Evolutionary conservation across 2,888 invertebrate genomes (phyloP).

Genomic region (Scaptodrosophila latifasciaeformis): DNA sequence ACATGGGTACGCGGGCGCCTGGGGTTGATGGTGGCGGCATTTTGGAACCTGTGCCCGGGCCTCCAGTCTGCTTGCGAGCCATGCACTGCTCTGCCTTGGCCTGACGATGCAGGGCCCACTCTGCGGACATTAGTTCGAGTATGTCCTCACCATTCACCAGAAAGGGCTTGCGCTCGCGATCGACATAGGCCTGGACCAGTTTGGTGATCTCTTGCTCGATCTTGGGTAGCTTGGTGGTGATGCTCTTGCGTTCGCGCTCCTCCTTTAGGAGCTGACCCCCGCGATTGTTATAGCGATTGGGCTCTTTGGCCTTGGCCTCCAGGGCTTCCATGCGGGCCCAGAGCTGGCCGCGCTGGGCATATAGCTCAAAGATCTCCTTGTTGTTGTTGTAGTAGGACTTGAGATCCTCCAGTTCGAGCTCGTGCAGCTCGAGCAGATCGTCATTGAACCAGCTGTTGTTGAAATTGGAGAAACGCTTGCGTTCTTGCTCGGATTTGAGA

Average conservation of each 20-base stretch:
- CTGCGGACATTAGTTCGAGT: slow-evolving; percentile 78
- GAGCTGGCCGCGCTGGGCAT: slow-evolving; percentile 81
- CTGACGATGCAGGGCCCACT: slow-evolving; percentile 78
- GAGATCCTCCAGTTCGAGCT: slow-evolving; percentile 84
- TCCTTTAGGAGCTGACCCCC: slow-evolving; percentile 90
- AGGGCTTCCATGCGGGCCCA: slow-evolving; percentile 86
- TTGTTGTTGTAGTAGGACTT: slow-evolving; percentile 80
- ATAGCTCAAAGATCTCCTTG: slow-evolving; percentile 80
- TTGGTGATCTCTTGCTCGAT: slow-evolving; percentile 81
- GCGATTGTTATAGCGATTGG: slow-evolving; percentile 88
- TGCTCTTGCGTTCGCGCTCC: slow-evolving; percentile 89
- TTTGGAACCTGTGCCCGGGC: slow-evolving; percentile 23
- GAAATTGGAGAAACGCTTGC: slow-evolving; percentile 80
- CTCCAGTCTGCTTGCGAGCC: slow-evolving; percentile 71
- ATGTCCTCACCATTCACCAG: slow-evolving; percentile 80
- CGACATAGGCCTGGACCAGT: slow-evolving; percentile 77
- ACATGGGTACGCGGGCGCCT: slow-evolving; percentile 60
- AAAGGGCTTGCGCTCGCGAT: slow-evolving; percentile 77
- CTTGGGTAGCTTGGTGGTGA: slow-evolving; percentile 83
- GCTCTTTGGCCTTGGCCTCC: slow-evolving; percentile 85
- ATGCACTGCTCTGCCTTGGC: slow-evolving; percentile 74
- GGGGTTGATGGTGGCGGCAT: slow-evolving; percentile 35
- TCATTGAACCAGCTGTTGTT: slow-evolving; percentile 84
- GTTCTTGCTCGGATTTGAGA: slow-evolving; percentile 80
- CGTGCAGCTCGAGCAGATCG: slow-evolving; percentile 86